Evolutionary conservation across 2,113 vertebrate genomes (phyloP).

Genomic region (Hemiprocne comata): DNA sequence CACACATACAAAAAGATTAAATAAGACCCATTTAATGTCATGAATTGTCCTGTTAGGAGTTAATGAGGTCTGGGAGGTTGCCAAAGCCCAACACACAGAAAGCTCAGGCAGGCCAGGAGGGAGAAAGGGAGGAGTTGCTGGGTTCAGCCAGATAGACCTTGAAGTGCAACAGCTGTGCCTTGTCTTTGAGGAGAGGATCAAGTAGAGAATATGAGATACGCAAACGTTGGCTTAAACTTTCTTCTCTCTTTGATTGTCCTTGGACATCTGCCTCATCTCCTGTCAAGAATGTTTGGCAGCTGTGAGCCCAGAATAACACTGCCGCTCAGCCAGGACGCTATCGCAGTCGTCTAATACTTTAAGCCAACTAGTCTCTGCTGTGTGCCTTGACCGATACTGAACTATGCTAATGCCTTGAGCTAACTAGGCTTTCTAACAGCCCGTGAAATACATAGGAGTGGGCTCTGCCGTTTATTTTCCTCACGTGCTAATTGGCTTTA

Average conservation of each 20-base stretch:
- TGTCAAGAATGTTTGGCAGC: slow-evolving; percentile 97
- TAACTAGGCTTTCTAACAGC: slow-evolving; percentile 72
- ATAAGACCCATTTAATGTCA: slow-evolving; percentile 35
- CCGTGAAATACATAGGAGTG: slow-evolving; percentile 62
- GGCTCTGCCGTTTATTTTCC: slow-evolving; percentile 78
- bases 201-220: slow-evolving; percentile 93
- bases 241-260: slow-evolving; percentile 96
- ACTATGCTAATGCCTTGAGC: slow-evolving; percentile 84
- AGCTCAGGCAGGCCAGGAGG: slow-evolving; percentile 57
- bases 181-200: slow-evolving; percentile 93
- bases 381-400: slow-evolving; percentile 77
- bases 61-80: slow-evolving; percentile 65
- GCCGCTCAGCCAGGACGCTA: slow-evolving; percentile 81
- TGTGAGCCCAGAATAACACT: slow-evolving; percentile 95
- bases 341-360: slow-evolving; percentile 91
- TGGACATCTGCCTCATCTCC: slow-evolving; percentile 98
- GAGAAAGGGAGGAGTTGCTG: slow-evolving; percentile 66
- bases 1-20: slow-evolving; percentile 45
- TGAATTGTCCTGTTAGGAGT: slow-evolving; percentile 62
- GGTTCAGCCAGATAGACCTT: slow-evolving; percentile 80
- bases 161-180: slow-evolving; percentile 93
- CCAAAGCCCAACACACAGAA: slow-evolving; percentile 40
- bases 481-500: slow-evolving; percentile 97
- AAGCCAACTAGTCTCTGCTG: slow-evolving; percentile 88
- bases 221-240: slow-evolving; percentile 96